Evolutionary conservation across 2,113 vertebrate species (phyloP).

Genomic region (Oxyruncus cristatus): DNA sequence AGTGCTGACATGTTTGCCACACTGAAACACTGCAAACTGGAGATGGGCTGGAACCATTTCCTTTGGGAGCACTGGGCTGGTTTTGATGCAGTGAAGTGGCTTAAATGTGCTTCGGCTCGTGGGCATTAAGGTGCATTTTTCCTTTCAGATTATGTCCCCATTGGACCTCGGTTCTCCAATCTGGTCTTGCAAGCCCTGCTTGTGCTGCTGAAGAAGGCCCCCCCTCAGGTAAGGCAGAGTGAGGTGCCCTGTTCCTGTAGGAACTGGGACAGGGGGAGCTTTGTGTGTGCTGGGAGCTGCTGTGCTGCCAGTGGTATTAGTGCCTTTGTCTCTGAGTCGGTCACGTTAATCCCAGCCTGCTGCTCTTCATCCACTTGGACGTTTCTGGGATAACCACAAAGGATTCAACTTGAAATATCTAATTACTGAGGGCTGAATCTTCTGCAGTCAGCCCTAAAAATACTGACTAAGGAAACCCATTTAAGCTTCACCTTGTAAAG

Average conservation of each 20-base stretch:
- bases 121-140: not conserved
- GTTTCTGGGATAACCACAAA: not conserved
- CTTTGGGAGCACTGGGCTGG: not conserved
- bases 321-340: not conserved
- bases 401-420: not conserved
- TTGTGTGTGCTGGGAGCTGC: not conserved
- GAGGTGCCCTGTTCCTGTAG: not conserved
- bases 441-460: not conserved
- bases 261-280: not conserved
- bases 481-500: not conserved
- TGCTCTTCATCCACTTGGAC: not conserved
- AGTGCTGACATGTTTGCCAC: not conserved
- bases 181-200: slow-evolving; percentile 93
- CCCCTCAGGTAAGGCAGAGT: slow-evolving; percentile 84
- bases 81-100: not conserved
- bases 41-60: not conserved
- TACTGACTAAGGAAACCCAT: not conserved
- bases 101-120: not conserved
- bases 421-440: not conserved
- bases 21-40: not conserved
- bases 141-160: slow-evolving; percentile 91
- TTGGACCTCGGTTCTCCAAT: slow-evolving; percentile 96
- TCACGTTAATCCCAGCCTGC: not conserved
- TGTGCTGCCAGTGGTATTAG: not conserved
- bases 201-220: slow-evolving; percentile 93